Percentiles rank a stretch among this genome's conserved stretches.
phyloP scores from a whole-genome alignment of 2,888 invertebrate species.

The Molorchus minor region DNA sequence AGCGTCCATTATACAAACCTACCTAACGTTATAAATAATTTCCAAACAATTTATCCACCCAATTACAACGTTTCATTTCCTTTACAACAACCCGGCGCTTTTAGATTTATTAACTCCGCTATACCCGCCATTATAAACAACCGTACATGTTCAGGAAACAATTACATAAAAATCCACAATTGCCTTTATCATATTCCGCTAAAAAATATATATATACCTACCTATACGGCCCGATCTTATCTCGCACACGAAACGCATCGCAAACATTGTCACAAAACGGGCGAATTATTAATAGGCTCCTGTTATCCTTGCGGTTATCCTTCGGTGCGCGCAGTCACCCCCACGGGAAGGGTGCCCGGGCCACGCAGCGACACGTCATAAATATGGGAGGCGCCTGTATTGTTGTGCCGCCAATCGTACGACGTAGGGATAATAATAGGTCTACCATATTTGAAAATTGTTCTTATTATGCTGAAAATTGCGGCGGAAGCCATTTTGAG shows the following conservation, averaged over 20 bases:
- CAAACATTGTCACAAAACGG: conserved; percentile 28
- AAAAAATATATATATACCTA: conserved; percentile 14
- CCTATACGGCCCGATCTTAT: conserved; percentile 27
- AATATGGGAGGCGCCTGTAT: conserved; percentile 45
- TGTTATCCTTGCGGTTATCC: conserved; percentile 12
- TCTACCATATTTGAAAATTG: conserved; percentile 62
- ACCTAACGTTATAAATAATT: too few relatives aligned
- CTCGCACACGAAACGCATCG: conserved; percentile 31
- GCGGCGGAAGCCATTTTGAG: conserved; percentile 56
- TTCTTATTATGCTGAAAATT: conserved; percentile 61
- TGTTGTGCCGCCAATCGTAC: conserved; percentile 51
- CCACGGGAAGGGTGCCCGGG: conserved; percentile 34
- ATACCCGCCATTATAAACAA: too few relatives aligned
- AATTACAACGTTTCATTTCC: too few relatives aligned
- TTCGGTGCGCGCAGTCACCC: conserved; percentile 30
- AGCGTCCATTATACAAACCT: too few relatives aligned
- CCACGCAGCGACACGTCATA: not conserved
- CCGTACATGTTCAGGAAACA: conserved; percentile 31
- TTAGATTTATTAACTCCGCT: too few relatives aligned
- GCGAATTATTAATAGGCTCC: conserved; percentile 25
- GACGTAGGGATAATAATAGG: conserved; percentile 51
- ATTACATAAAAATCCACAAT: conserved; percentile 23
- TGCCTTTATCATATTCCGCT: conserved; percentile 12
- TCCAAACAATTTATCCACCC: too few relatives aligned
- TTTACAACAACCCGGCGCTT: too few relatives aligned